phyloP scores from a whole-genome alignment of 2,113 vertebrate species.

The Tichodroma muraria region DNA sequence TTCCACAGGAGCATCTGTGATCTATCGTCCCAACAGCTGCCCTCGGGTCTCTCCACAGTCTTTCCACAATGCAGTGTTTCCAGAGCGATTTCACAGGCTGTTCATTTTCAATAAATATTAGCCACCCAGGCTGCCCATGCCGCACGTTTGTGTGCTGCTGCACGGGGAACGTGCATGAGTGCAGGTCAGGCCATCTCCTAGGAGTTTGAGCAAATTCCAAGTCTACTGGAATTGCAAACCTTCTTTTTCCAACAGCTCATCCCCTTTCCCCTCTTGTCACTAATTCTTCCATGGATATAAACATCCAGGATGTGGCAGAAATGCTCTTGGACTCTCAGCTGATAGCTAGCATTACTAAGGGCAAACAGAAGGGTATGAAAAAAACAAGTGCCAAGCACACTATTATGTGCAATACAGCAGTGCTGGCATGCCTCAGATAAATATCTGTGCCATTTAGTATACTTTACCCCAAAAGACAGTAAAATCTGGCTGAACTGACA shows the following conservation, averaged over 20 bases:
- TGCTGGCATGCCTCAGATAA: background rate
- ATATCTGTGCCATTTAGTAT: background rate
- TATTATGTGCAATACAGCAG: background rate
- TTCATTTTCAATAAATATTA: slow-evolving; percentile 35
- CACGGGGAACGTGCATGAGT: background rate
- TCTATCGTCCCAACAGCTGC: background rate
- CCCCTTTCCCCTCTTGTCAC: background rate
- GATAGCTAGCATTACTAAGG: background rate
- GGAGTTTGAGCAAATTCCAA: background rate
- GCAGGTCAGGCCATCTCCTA: background rate
- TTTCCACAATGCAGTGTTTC: slow-evolving; percentile 14
- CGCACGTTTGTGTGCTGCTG: background rate
- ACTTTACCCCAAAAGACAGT: background rate
- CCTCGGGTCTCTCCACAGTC: background rate
- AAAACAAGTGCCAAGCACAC: background rate
- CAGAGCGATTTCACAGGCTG: slow-evolving; percentile 35
- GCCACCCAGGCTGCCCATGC: background rate
- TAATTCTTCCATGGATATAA: background rate
- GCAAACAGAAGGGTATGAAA: background rate
- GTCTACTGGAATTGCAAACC: background rate
- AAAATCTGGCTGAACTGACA: background rate
- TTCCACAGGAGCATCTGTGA: background rate
- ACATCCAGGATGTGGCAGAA: background rate
- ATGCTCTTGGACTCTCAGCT: background rate
- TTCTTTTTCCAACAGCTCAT: background rate